Evolutionary conservation across 2,113 vertebrate species (phyloP), one percentile per base, ranked within the genome.

Genomic region (Glaucidium brasilianum): DNA sequence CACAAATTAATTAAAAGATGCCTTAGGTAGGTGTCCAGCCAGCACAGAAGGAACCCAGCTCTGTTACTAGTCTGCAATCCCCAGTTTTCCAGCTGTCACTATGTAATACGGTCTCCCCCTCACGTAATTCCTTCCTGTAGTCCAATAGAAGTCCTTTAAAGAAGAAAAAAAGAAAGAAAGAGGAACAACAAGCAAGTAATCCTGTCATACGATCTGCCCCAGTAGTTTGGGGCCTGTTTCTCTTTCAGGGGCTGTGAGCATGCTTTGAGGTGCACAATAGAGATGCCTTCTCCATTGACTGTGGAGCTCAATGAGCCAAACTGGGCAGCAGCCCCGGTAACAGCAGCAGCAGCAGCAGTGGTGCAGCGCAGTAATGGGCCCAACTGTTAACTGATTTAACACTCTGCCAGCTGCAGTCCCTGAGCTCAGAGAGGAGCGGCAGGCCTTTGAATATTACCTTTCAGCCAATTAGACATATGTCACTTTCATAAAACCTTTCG

Each of bases 321-420:
- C 85, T 53, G 90, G 93, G 96, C 95, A 85, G 93, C 89, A 45
- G 96, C 89, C 95, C 91, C 50, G 6, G 62, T 56, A 96, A 26
- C 94, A 94, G 96, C 96, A 93, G 94, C 91, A 95, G 91, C 96
- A 94, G 96, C 96, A 95, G 97, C 96, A 97, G 96, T 73, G 96
- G 96, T 95, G 97, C 96, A 97, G 96, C 89, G 71, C 90, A 41
- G 97, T 67, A 93, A 94, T 95, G 94, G 92, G 91, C 97, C 96
- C 97, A 96, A 96, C 96, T 98, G 97, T 97, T 97, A 67, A 74
- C 96, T 97, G 97, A 97, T 98, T 98, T 97, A 98, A 96, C 97
- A 97, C 97, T 96, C 91, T 93, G 96, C 93, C 97, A 98, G 97
- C 97, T 98, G 97, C 96, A 97, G 96, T 95, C 95, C 97, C 97